Evolutionary conservation across 2,888 invertebrate species (phyloP), one percentile per base, ranked within the genome.

Genomic region (Aricia artaxerxes): DNA sequence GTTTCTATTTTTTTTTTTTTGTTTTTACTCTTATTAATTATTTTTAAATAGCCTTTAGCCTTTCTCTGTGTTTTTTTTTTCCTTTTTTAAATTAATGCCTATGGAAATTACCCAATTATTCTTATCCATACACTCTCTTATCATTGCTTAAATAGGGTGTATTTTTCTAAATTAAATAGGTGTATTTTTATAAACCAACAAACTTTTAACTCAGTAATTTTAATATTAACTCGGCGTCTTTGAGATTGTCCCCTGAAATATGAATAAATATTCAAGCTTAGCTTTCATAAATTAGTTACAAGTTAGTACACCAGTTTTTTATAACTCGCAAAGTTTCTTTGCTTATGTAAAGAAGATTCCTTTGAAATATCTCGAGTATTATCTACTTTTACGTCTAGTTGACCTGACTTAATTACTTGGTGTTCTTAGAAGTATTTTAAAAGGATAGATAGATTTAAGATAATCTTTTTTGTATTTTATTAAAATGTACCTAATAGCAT

Each of bases 331-430:
- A 69, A 69, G 69, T 69, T 69, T 69, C 11, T 69, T 69, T 69
- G 35, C 69, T 35, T 38, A 38, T 69, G 69, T 69, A 69, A 69
- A 69, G 24, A 13, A 69, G 35, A 69, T 69, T 69, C 35, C 69
- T 69, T 69, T 69, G 69, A 69, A 38, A 69, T 13, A 38, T 69
- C 69, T 69, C 69, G 69, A 69, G 13, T 38, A 38, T 69, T 69
- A 69, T 69, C 35, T 69, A 38, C 16, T 69, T 69, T 31, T 69
- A 69, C 35, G 69, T 69, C 69, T 35, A 69, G 35, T 35, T 13
- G 31, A 4, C n/a, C 4, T 64, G 31, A 64, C 1, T 64, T 31
- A 11, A 61, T 31, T 64, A 31, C 35, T 69, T 69, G 7, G 35
- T 38, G 69, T 38, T 38, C 35, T 38, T 7, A 24, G 24, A 61